Evolutionary conservation across 92 coral and sea anemone species (phyloP).

Genomic region (Palythoa grandis): DNA sequence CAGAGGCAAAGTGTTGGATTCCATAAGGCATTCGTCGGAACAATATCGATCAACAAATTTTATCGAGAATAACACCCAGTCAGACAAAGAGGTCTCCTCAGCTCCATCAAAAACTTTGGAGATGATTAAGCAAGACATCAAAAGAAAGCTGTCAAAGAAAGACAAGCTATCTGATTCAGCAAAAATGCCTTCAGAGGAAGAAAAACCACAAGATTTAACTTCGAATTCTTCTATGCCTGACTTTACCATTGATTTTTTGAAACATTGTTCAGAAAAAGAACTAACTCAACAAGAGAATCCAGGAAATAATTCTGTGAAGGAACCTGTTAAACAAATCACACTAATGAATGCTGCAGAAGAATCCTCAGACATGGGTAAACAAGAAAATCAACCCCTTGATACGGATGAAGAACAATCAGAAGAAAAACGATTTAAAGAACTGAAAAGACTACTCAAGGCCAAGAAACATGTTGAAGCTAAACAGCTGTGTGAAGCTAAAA

Average conservation of each 20-base stretch:
- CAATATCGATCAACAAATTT: neutral
- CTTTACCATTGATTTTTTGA: neutral
- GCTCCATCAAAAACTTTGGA: neutral
- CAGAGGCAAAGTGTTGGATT: neutral
- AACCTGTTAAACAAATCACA: neutral
- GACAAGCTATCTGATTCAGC: neutral
- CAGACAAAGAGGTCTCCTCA: neutral
- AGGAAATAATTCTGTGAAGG: neutral
- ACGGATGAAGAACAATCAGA: neutral
- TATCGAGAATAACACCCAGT: neutral
- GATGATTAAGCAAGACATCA: neutral
- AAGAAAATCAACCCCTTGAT: neutral
- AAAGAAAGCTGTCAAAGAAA: neutral
- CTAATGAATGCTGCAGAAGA: neutral
- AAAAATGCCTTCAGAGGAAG: neutral
- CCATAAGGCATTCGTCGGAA: neutral
- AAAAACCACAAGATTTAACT: neutral
- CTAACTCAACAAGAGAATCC: neutral
- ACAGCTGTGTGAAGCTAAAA: constrained; percentile 20
- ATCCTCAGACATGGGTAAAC: neutral
- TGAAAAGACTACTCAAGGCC: constrained; percentile 30
- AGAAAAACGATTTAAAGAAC: constrained; percentile 16
- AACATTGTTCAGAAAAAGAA: neutral
- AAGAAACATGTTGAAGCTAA: constrained; percentile 39
- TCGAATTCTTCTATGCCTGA: neutral